Evolutionary conservation across 64 coral and sea anemone genomes (phyloP).

Genomic region (Hydrozoanthus tunicans): DNA sequence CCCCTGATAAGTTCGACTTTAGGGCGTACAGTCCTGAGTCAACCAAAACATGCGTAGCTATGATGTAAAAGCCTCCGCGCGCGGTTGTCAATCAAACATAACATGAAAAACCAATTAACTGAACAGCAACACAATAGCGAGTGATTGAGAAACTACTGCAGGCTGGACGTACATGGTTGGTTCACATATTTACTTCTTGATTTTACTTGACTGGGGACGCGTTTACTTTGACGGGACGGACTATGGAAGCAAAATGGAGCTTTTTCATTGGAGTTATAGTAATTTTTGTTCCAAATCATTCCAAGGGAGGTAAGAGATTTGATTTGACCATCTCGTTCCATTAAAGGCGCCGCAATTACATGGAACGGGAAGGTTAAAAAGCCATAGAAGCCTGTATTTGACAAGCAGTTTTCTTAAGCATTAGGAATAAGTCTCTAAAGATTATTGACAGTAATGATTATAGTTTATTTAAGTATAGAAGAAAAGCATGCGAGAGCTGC

Average conservation of each 20-base stretch:
- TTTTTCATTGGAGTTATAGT: not conserved
- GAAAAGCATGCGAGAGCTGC: not conserved
- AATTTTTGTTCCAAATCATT: slow-evolving; percentile 1
- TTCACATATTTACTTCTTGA: slow-evolving; percentile 41
- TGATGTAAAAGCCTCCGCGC: slow-evolving; percentile 17
- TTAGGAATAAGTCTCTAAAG: slow-evolving; percentile 56
- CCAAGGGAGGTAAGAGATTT: slow-evolving; percentile 20
- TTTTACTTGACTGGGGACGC: slow-evolving; percentile 10
- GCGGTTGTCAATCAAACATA: slow-evolving; percentile 44
- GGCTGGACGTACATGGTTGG: slow-evolving; percentile 38
- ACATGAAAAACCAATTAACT: slow-evolving; percentile 63
- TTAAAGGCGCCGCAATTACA: not conserved
- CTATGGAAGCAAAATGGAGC: slow-evolving; percentile 16
- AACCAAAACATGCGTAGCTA: slow-evolving; percentile 9
- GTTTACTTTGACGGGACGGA: not conserved
- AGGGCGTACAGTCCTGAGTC: slow-evolving; percentile 13
- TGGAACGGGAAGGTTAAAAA: not conserved
- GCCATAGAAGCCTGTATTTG: slow-evolving; percentile 40
- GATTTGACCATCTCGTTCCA: not conserved
- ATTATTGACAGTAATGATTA: slow-evolving; percentile 50
- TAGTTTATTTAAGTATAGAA: slow-evolving; percentile 29
- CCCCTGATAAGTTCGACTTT: not conserved
- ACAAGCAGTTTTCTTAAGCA: slow-evolving; percentile 60
- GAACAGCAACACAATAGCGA: slow-evolving; percentile 39
- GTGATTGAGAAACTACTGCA: slow-evolving; percentile 15